Percentiles rank a stretch among this genome's conserved stretches.
phyloP scores from a whole-genome alignment of 2,113 vertebrate genomes.

The Scortum barcoo region DNA sequence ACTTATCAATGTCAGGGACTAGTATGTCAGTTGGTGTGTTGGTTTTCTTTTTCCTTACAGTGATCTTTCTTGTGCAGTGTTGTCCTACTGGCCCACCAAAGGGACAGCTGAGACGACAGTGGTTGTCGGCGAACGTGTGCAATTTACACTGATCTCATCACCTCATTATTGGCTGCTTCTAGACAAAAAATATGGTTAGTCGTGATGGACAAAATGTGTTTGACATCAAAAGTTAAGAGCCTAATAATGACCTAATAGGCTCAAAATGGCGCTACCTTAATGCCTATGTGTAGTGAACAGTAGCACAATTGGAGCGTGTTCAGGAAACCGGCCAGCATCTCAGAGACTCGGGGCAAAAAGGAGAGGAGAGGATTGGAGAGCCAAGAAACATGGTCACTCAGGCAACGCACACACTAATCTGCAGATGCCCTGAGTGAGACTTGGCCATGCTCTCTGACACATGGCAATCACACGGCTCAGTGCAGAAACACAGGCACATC shows the following conservation, averaged over 20 bases:
- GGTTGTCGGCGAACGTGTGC: not conserved
- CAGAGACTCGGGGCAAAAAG: slow-evolving; percentile 20
- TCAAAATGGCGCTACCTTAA: not conserved
- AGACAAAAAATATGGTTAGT: not conserved
- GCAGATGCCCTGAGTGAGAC: slow-evolving; percentile 53
- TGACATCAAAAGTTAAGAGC: not conserved
- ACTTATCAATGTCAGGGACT: not conserved
- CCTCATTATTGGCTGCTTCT: not conserved
- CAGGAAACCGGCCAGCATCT: slow-evolving; percentile 29
- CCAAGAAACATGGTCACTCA: slow-evolving; percentile 40
- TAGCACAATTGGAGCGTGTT: not conserved
- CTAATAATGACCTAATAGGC: not conserved
- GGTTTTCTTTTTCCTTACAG: not conserved
- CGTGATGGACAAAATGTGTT: not conserved
- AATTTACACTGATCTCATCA: not conserved
- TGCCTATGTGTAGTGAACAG: not conserved
- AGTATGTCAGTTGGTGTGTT: not conserved
- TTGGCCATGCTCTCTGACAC: slow-evolving; percentile 70
- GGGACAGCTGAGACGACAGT: not conserved
- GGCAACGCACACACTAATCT: slow-evolving; percentile 63
- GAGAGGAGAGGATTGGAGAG: slow-evolving; percentile 23
- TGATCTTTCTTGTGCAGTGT: not conserved
- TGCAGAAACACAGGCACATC: slow-evolving; percentile 64
- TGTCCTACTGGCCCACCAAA: not conserved
- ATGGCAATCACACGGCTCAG: slow-evolving; percentile 74